phyloP scores from a whole-genome alignment of 2,888 invertebrate species.

The Himalopsyche kuldschensis region DNA sequence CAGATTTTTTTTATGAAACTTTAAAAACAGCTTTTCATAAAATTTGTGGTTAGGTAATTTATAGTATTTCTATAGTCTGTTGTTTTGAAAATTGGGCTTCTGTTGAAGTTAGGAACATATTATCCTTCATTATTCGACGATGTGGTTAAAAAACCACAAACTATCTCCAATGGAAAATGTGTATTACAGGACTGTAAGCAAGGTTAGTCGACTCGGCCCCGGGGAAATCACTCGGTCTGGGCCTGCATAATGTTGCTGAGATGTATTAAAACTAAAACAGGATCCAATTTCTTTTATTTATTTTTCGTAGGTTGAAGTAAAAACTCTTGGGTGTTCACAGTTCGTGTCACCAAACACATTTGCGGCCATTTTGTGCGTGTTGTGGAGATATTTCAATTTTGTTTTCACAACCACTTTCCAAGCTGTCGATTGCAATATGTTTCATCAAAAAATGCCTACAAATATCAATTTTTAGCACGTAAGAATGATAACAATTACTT shows the following conservation, averaged over 20 bases:
- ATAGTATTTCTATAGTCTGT: too few species aligned
- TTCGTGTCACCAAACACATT: background rate
- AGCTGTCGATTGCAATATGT: too few species aligned
- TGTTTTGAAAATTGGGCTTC: too few species aligned
- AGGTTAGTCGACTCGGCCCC: background rate
- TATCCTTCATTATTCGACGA: background rate
- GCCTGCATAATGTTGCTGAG: slow-evolving; percentile 6
- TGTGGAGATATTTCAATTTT: background rate
- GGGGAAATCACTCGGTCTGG: slow-evolving; percentile 2
- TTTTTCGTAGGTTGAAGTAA: background rate
- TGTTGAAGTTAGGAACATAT: background rate
- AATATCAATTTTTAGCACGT: too few species aligned
- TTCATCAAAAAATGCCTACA: too few species aligned
- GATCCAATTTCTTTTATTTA: background rate
- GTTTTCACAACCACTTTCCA: background rate
- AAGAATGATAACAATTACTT: background rate
- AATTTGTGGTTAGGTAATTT: too few species aligned
- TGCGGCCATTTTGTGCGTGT: background rate
- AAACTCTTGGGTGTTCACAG: background rate
- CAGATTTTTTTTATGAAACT: too few species aligned
- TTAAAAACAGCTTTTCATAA: too few species aligned
- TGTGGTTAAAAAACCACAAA: background rate
- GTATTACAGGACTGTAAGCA: background rate
- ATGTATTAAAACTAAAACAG: slow-evolving; percentile 3
- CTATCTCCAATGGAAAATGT: background rate